Evolutionary conservation across 2,113 vertebrate genomes (phyloP).

Genomic region (Zeus faber): DNA sequence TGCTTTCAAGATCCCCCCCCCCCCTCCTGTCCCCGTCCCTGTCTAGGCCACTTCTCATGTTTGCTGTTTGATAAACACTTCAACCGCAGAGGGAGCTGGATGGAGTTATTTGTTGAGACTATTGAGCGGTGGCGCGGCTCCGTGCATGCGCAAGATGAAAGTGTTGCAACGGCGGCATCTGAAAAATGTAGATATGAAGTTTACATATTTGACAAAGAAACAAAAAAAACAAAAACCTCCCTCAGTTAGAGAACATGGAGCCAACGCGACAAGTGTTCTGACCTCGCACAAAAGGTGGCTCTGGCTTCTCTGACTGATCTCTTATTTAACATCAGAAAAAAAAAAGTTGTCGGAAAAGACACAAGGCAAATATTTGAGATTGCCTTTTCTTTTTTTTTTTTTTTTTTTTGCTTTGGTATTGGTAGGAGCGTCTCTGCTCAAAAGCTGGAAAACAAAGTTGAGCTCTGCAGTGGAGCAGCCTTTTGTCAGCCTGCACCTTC

Average conservation of each 20-base stretch:
- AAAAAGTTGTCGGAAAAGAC: too few species aligned
- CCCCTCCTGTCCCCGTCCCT: too few species aligned
- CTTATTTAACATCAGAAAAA: slow-evolving; percentile 18
- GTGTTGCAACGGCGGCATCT: slow-evolving; percentile 30
- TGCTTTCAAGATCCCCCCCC: slow-evolving; percentile 6
- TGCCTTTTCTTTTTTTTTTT: too few species aligned
- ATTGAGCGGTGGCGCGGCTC: slow-evolving; percentile 22
- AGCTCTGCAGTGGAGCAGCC: too few species aligned
- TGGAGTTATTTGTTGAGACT: slow-evolving; percentile 34
- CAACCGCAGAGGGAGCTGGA: slow-evolving; percentile 10
- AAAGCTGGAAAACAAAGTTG: too few species aligned
- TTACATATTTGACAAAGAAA: slow-evolving; percentile 37
- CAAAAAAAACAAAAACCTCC: not conserved
- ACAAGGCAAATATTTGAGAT: too few species aligned
- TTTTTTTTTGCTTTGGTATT: too few species aligned
- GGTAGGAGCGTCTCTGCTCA: too few species aligned
- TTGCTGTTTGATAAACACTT: slow-evolving; percentile 41
- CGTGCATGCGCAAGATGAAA: slow-evolving; percentile 17
- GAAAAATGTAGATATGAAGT: slow-evolving; percentile 42
- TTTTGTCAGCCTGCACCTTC: too few species aligned
- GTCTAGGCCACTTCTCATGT: slow-evolving; percentile 31
- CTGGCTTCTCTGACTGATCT: slow-evolving; percentile 8
- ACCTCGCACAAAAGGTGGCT: too few species aligned
- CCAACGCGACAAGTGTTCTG: too few species aligned
- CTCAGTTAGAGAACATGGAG: slow-evolving; percentile 11